Evolutionary conservation across 2,113 vertebrate species (phyloP), one percentile per base, ranked within the genome.

Genomic region (Cyanocitta stelleri): DNA sequence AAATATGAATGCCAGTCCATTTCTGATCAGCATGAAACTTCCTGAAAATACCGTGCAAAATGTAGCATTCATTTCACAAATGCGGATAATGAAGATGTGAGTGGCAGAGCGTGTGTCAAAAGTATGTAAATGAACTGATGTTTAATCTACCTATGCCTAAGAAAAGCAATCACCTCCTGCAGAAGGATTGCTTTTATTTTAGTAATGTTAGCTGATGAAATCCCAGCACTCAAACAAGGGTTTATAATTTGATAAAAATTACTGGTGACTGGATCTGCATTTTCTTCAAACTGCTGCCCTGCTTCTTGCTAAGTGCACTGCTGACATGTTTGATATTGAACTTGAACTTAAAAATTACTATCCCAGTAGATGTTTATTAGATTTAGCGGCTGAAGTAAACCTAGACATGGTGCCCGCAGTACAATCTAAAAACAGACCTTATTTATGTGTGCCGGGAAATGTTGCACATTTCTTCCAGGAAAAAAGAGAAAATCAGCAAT

Each of bases 261-360:
- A 75, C 87, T 93, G 78, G 85, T 89, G 90, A 85, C 95, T 95
- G 85, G 81, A 94, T 95, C 73, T 95, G 90, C 78, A 93, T 96
- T 97, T 96, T 93, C 96, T 94, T 95, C 95, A 75, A 83, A 94
- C 73, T 90, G 56, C 77, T 94, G 90, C 90, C 71, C 88, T 95
- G 92, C 85, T 96, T 95, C 95, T 93, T 96, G 85, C 91, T 95
- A 96, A 96, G 94, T 96, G 95, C 93, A 91, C 95, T 74, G 82
- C 97, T 97, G 97, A 97, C 97, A 97, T 93, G 59, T 96, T 97
- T 97, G 96, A 97, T 97, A 96, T 90, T 94, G 93, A 97, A 96
- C 92, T 96, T 96, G 94, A 97, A 94, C 94, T 94, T 97, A 94
- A 96, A 97, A 96, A 97, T 97, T 95, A 48, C 97, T 95, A 78